Evolutionary conservation across 2,113 vertebrate species (phyloP), one percentile per base, ranked within the genome.

Genomic region (Noturus placidus): DNA sequence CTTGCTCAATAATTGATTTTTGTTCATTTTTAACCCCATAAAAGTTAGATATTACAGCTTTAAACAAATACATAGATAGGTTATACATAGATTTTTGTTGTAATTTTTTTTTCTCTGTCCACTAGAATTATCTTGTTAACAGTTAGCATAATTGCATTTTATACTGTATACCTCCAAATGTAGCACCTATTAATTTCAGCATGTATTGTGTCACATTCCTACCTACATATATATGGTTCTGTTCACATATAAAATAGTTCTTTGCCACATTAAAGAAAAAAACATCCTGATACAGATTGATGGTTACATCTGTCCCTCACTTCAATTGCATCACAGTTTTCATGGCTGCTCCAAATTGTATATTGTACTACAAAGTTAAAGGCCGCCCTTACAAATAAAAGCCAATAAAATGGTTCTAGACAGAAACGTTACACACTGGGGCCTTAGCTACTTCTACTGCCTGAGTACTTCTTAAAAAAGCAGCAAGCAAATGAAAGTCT

Each of bases 401-500:
- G 11, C 1, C 30, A 35, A 70, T 69, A 30, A 35, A 33, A 70
- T 46, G 42, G 42, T 46, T 46, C 42, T 7, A 46, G 42, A 46
- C 6, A 46, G 42, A 46, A 46, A 46, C 0, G 42, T 46, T 46
- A 46, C 42, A 46, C 42, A 46, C 42, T 5, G 35, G 30, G 7
- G 30, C 19, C 22, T 38, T 74, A 22, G 7, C 17, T 22, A 22
- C 69, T 38, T 38, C 6, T 72, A 50, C 38, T 76, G 20, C 22
- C 20, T 50, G 22, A 50, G 3, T 46, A 42, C 38, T 46, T 76
- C 0, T 27, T 42, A 74, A 76, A 76, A 76, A 25, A 4, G 5
- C 72, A 50, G 72, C 72, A 76, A 50, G 72, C 20, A 76, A 76
- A 76, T 76, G 35, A 74, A 76, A 76, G 42, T 27, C 22, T 27